These are phyloP conservation scores for Aegotheles bennettii DNA, from an alignment of 2,113 vertebrate genomes.

Conservation along the genomic window DNA sequence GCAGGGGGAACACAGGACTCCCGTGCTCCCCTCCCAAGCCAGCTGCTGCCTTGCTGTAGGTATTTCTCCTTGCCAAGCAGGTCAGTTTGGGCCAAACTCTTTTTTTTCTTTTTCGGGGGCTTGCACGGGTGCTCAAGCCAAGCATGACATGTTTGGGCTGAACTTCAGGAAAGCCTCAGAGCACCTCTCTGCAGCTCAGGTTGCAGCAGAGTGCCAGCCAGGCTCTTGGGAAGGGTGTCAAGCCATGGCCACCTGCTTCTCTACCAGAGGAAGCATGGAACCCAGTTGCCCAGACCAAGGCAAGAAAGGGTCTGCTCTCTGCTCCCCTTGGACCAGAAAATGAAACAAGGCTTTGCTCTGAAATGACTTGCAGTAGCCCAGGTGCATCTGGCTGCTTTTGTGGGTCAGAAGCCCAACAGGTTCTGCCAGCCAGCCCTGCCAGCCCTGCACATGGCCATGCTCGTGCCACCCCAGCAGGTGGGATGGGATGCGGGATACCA, in stretches of 20 bases:
- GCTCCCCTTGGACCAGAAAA: not conserved
- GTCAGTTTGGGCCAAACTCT: slow-evolving; percentile 30
- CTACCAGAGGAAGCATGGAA: not conserved
- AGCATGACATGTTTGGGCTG: slow-evolving; percentile 43
- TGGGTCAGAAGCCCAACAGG: not conserved
- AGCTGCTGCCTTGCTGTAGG: slow-evolving; percentile 24
- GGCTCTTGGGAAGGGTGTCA: not conserved
- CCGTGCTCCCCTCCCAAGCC: not conserved
- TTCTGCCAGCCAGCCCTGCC: not conserved
- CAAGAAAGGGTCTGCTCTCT: not conserved
- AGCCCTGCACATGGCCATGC: not conserved
- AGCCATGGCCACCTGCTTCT: not conserved
- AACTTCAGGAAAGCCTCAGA: slow-evolving; percentile 37
- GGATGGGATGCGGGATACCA: not conserved
- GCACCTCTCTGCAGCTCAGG: slow-evolving; percentile 8
- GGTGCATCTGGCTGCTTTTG: not conserved
- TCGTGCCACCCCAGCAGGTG: not conserved
- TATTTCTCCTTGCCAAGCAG: slow-evolving; percentile 15
- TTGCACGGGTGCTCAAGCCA: not conserved
- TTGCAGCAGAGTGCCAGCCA: not conserved
- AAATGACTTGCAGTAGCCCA: not conserved
- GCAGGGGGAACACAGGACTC: not conserved
- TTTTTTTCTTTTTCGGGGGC: not conserved
- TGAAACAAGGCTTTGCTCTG: not conserved
- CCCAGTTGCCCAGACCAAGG: not conserved